These are phyloP conservation scores for Cantharis flavilabris DNA, from an alignment of 2,888 invertebrate species.

Conservation along the genomic window DNA sequence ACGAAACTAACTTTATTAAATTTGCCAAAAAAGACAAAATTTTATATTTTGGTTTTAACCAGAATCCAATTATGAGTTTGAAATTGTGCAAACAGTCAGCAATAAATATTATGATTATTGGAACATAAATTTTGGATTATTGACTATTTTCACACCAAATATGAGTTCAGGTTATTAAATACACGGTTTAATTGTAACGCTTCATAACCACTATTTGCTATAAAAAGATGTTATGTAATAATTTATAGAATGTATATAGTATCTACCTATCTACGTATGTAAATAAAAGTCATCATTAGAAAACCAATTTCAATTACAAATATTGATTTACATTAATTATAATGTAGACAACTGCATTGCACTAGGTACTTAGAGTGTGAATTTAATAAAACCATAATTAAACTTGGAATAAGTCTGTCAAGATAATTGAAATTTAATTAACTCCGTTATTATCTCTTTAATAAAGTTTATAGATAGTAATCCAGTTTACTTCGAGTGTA, in stretches of 20 bases:
- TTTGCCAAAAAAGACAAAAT: neutral
- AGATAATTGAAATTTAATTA: neutral
- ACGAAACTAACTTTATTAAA: too few relatives aligned
- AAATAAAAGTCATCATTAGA: neutral
- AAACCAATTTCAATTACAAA: neutral
- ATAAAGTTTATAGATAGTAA: neutral
- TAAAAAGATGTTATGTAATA: neutral
- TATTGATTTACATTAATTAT: neutral
- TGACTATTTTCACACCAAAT: neutral
- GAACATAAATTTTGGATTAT: neutral
- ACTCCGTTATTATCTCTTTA: neutral
- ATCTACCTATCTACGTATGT: too few relatives aligned
- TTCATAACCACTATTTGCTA: neutral
- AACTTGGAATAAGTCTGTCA: neutral
- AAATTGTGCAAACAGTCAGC: neutral
- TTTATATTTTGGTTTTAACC: neutral
- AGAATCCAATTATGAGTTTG: neutral
- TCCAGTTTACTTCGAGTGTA: too few relatives aligned
- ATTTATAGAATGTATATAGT: neutral
- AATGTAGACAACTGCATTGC: neutral
- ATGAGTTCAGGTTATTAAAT: neutral
- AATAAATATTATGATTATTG: neutral
- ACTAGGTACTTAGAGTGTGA: neutral
- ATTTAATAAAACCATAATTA: neutral
- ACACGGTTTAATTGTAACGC: neutral